Conservation (phyloP, 2,797 vertebrate genomes). For the Decapterus maruadsi region DNA sequence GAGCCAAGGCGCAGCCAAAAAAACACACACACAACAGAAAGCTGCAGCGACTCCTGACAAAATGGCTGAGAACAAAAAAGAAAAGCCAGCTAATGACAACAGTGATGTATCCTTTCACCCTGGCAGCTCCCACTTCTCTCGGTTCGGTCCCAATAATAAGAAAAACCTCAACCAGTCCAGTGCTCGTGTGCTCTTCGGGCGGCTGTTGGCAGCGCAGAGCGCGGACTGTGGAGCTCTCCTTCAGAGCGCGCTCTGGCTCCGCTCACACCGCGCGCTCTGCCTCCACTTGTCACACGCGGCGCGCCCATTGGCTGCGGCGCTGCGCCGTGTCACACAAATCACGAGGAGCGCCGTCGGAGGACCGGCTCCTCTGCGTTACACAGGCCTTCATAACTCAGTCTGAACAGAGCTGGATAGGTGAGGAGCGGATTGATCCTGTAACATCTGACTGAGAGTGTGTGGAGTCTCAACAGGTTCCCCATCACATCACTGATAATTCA, state of each 20-base stretch:
- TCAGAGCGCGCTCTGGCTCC: constrained; percentile 15
- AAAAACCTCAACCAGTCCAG: background rate
- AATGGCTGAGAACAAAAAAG: background rate
- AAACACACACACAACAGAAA: background rate
- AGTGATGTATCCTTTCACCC: constrained; percentile 19
- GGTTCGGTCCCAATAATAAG: constrained; percentile 12
- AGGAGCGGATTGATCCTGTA: background rate
- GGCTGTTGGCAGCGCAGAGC: constrained; percentile 19
- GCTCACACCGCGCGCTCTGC: constrained; percentile 14
- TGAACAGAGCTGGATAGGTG: background rate
- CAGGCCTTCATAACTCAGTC: background rate
- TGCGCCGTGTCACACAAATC: constrained; percentile 73
- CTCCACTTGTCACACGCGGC: constrained; percentile 57
- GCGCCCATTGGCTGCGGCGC: constrained; percentile 79
- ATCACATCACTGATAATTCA: too few species aligned
- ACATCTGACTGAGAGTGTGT: background rate
- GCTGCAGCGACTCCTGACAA: constrained; percentile 12
- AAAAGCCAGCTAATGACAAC: background rate
- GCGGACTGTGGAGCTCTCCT: constrained; percentile 48
- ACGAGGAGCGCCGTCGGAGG: constrained; percentile 48
- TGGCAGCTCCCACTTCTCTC: background rate
- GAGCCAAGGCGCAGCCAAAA: background rate
- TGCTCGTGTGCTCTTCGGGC: constrained; percentile 2
- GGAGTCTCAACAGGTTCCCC: too few species aligned
- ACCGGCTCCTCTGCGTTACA: background rate